phyloP scores from a whole-genome alignment of 1,140 invertebrate species.

The Neodiprion pinetum region DNA sequence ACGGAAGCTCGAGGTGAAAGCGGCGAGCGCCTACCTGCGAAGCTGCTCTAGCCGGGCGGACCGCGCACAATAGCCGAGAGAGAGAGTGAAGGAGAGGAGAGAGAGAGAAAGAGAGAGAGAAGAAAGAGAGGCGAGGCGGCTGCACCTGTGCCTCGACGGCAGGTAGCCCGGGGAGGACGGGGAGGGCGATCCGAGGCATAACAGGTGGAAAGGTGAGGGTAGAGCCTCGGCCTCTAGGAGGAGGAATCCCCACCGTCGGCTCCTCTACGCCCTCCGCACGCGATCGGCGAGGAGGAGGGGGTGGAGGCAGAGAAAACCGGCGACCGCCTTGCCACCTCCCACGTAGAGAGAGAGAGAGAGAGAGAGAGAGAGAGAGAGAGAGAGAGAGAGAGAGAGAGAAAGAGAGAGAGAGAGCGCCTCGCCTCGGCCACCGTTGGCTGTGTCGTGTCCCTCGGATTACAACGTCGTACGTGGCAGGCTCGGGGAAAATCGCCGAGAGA shows the following conservation, averaged over 20 bases:
- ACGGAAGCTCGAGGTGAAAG: background rate
- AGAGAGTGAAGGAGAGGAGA: constrained; percentile 8
- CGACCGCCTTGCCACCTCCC: constrained; percentile 3
- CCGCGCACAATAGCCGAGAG: constrained; percentile 26
- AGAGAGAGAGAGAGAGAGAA: constrained; percentile 26
- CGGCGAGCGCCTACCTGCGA: constrained; percentile 4
- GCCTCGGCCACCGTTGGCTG: background rate
- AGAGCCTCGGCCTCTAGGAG: constrained; percentile 11
- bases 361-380: constrained; percentile 22
- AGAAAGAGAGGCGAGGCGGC: constrained; percentile 31
- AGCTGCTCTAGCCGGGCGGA: background rate
- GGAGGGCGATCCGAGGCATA: constrained; percentile 37
- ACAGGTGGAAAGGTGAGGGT: constrained; percentile 48
- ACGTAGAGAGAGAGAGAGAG: constrained; percentile 10
- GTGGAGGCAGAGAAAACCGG: constrained; percentile 19
- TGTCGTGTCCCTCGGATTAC: background rate
- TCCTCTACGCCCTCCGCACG: constrained; percentile 4
- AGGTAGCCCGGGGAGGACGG: background rate
- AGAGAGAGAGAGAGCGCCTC: constrained; percentile 24
- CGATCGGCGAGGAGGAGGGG: constrained; percentile 23
- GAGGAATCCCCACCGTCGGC: background rate
- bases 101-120: constrained; percentile 18
- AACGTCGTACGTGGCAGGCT: too few species aligned
- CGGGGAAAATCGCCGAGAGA: too few species aligned
- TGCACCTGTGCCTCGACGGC: constrained; percentile 45